Evolutionary conservation across 2,797 vertebrate genomes (phyloP).

Genomic region (Labeo calbasu): DNA sequence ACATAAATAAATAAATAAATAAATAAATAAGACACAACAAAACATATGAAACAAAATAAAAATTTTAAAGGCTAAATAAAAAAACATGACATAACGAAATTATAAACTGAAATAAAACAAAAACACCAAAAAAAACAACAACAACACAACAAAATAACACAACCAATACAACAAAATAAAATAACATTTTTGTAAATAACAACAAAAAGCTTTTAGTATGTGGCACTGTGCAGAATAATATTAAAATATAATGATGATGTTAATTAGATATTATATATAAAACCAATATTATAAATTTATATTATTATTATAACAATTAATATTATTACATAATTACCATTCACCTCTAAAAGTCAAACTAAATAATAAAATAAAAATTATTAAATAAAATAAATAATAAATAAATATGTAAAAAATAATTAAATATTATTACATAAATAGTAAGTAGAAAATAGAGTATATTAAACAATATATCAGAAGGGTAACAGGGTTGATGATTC

Average conservation of each 20-base stretch:
- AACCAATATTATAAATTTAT: background rate
- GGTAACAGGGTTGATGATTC: background rate
- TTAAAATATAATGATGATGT: background rate
- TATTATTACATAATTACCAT: background rate
- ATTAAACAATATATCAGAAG: background rate
- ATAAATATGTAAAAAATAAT: background rate
- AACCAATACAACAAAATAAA: too few relatives aligned
- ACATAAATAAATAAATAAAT: too few relatives aligned
- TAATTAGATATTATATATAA: too few relatives aligned
- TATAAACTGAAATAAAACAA: too few relatives aligned
- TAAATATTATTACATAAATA: background rate
- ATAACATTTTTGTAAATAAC: too few relatives aligned
- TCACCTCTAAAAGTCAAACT: background rate
- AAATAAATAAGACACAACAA: too few relatives aligned
- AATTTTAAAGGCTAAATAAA: too few relatives aligned
- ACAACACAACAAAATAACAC: too few relatives aligned
- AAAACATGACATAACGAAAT: too few relatives aligned
- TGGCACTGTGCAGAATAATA: background rate
- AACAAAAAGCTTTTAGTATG: background rate
- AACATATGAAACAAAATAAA: too few relatives aligned
- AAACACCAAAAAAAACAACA: too few relatives aligned
- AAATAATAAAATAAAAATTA: background rate
- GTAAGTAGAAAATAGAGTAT: background rate
- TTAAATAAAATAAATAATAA: background rate
- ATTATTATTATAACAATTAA: background rate